Conservation (phyloP, 2,888 invertebrate species). For the Scaptomyza cyrtandrae region DNA sequence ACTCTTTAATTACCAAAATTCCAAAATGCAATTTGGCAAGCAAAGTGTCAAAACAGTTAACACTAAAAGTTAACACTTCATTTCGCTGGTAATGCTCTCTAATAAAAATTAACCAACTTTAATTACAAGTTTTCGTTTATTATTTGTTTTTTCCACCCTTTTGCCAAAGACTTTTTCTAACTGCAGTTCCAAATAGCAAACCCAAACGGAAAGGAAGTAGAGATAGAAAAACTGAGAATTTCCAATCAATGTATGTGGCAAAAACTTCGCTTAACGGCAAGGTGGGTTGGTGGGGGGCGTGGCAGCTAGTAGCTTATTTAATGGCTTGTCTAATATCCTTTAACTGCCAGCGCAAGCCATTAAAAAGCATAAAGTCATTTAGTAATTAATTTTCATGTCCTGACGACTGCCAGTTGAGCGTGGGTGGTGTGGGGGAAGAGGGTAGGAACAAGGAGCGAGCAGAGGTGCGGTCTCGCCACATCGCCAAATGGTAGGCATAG, state of each 20-base stretch:
- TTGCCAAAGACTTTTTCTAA: not conserved
- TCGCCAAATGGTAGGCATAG: constrained; percentile 7
- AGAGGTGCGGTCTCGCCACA: constrained; percentile 47
- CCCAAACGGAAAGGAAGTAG: too few relatives aligned
- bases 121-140: constrained; percentile 24
- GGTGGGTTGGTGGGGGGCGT: constrained; percentile 12
- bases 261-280: constrained; percentile 4
- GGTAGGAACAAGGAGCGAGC: not conserved
- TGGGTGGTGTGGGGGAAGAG: constrained; percentile 1
- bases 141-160: not conserved
- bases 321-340: constrained; percentile 79
- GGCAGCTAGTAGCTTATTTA: constrained; percentile 59
- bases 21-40: not conserved
- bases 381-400: constrained; percentile 78
- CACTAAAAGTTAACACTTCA: constrained; percentile 8
- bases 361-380: constrained; percentile 80
- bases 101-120: constrained; percentile 2
- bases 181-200: constrained; percentile 13
- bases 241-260: constrained; percentile 39
- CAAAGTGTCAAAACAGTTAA: constrained; percentile 14
- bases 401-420: constrained; percentile 34
- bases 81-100: not conserved
- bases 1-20: not conserved
- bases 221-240: constrained; percentile 13
- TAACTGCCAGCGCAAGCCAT: constrained; percentile 73